These are phyloP conservation scores for Molossus molossus DNA, from an alignment of 2,797 vertebrate genomes.

Conservation along the genomic window DNA sequence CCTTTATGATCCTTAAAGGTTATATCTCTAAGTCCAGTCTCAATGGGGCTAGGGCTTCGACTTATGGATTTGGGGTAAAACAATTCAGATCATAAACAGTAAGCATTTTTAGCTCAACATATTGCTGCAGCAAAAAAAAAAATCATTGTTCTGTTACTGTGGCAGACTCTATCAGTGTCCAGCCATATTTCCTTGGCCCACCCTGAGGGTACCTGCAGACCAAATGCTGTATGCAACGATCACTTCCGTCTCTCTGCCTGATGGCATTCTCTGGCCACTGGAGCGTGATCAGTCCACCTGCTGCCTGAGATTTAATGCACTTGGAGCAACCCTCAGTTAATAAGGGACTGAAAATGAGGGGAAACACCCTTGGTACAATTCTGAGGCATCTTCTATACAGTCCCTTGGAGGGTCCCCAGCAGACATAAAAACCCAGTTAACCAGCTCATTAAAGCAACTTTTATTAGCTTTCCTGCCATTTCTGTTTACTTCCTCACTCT, in stretches of 20 bases:
- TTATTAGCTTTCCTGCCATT: not conserved
- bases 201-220: not conserved
- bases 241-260: not conserved
- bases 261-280: not conserved
- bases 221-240: not conserved
- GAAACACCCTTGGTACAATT: not conserved
- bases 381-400: not conserved
- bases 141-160: not conserved
- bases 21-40: not conserved
- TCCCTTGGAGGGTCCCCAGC: not conserved
- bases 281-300: not conserved
- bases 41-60: not conserved
- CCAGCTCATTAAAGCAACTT: not conserved
- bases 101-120: not conserved
- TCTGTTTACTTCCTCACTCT: not conserved
- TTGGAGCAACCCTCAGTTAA: not conserved
- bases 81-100: not conserved
- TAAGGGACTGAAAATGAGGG: not conserved
- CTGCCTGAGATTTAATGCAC: not conserved
- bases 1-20: not conserved
- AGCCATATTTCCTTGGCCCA: too few species aligned
- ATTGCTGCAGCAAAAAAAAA: not conserved
- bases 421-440: not conserved
- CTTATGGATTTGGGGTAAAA: not conserved
- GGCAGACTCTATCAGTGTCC: too few species aligned